Evolutionary conservation across 2,797 vertebrate genomes (phyloP).

Genomic region (Schizopygopsis pylzovi): DNA sequence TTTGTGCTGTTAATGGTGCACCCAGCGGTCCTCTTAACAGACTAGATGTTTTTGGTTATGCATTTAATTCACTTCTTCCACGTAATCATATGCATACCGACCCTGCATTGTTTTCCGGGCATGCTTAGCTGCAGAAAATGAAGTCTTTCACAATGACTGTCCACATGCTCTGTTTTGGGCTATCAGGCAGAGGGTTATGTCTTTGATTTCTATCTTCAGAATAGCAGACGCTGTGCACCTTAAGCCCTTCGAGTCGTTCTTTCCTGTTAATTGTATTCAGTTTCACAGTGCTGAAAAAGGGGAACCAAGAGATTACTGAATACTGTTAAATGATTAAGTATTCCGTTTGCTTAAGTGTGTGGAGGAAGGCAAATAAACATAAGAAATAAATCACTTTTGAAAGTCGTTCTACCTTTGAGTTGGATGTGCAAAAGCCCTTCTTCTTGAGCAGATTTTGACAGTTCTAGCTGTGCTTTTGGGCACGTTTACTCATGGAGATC

Average conservation of each 20-base stretch:
- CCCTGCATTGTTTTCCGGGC: background rate
- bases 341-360: background rate
- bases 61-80: background rate
- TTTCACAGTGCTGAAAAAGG: background rate
- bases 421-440: conserved; percentile 7
- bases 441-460: conserved; percentile 3
- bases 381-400: conserved; percentile 29
- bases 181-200: background rate
- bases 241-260: background rate
- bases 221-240: conserved; percentile 2
- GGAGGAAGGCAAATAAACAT: conserved; percentile 10
- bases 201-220: conserved; percentile 11
- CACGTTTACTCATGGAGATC: conserved; percentile 31
- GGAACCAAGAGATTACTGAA: background rate
- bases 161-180: background rate
- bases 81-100: too few relatives aligned
- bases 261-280: conserved; percentile 33
- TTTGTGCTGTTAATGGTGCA: background rate
- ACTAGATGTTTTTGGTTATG: background rate
- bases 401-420: conserved; percentile 22
- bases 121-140: background rate
- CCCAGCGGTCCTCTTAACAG: conserved; percentile 1
- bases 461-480: background rate
- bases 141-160: background rate
- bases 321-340: conserved; percentile 4